Percentiles rank a stretch among this genome's conserved stretches.
Conservation (phyloP, 2,888 invertebrate genomes). For the Podotricha telesiphe region DNA sequence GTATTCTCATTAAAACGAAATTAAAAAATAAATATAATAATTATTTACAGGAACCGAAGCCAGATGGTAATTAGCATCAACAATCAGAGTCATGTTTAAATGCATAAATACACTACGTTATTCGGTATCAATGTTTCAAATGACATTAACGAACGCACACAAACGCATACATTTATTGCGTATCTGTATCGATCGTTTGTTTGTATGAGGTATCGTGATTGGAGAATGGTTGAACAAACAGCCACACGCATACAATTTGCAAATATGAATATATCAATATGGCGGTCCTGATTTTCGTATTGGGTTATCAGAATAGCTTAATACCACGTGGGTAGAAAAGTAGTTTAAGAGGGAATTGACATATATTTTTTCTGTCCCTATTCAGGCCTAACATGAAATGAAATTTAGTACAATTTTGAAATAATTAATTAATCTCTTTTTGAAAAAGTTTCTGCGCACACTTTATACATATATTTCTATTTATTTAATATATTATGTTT, state of each 20-base stretch:
- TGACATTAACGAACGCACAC: conserved; percentile 40
- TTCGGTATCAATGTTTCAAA: conserved; percentile 41
- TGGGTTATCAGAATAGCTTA: conserved; percentile 24
- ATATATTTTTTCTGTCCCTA: background rate
- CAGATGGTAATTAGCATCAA: conserved; percentile 28
- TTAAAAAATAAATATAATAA: background rate
- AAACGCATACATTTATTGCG: conserved; percentile 42
- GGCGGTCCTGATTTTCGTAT: conserved; percentile 35
- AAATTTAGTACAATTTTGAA: too few species aligned
- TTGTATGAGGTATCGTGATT: conserved; percentile 57
- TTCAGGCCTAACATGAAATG: too few species aligned
- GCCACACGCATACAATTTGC: conserved; percentile 64
- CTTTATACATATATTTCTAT: too few species aligned
- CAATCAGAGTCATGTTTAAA: conserved; percentile 24
- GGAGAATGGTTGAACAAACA: conserved; percentile 59
- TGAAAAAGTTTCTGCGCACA: too few species aligned
- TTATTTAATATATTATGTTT: too few species aligned
- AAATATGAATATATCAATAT: conserved; percentile 64
- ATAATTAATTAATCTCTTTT: too few species aligned
- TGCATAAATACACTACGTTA: conserved; percentile 32
- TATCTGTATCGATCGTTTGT: conserved; percentile 46
- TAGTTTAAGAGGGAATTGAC: background rate
- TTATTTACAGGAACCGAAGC: background rate
- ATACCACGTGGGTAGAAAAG: conserved; percentile 13
- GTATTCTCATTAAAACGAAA: conserved; percentile 2